Base-by-base conservation (phyloP, 92 coral and sea anemone genomes). In the Bergia puertoricense region DNA sequence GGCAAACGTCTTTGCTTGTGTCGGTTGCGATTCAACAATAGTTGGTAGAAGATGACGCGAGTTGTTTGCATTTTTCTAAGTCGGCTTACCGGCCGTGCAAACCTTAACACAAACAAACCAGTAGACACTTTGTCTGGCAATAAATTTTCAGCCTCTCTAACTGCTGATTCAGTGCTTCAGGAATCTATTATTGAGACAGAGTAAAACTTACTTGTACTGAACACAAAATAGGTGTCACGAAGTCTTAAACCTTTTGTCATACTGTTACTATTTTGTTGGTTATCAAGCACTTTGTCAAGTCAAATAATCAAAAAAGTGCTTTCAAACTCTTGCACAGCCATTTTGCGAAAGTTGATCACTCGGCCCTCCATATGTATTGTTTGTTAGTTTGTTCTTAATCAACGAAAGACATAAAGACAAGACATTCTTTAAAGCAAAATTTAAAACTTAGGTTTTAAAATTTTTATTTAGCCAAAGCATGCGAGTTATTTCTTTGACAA, bases 111-210 rank as follows among this genome's bases (percentile, higher is more conserved):
- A 80, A 80, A 80, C 71, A 80, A 80, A 20, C 44, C 50, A 1
- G 79, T 76, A 76, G 79, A 76, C 79, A 42, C 79, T 76, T 40
- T 76, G 79, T 76, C 79, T 76, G 79, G n/a, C 20, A 20, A 76
- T 41, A 76, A 42, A 76, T 42, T 76, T 76, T 8, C 79, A 41
- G 50, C 51, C 42, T 76, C 46, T 54, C 2, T 4, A 18, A 62
- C n/a, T 22, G 30, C 13, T 62, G 69, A 22, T 2, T 62, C 16
- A 62, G n/a, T 62, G 69, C 69, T 22, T 62, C 69, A 5, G 30
- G 6, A 62, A 62, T 62, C 11, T 62, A 62, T 62, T 62, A 62
- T 16, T 18, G 69, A 62, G 20, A 62, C 8, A 1, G 14, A 15
- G 65, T 22, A 16, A 62, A 16, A 3, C 23, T 62, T 15, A 20